Percentiles rank a stretch among this genome's conserved stretches.
Evolutionary conservation across 2,888 invertebrate genomes (phyloP).

Genomic region (Eueremaeus valkanovi): DNA sequence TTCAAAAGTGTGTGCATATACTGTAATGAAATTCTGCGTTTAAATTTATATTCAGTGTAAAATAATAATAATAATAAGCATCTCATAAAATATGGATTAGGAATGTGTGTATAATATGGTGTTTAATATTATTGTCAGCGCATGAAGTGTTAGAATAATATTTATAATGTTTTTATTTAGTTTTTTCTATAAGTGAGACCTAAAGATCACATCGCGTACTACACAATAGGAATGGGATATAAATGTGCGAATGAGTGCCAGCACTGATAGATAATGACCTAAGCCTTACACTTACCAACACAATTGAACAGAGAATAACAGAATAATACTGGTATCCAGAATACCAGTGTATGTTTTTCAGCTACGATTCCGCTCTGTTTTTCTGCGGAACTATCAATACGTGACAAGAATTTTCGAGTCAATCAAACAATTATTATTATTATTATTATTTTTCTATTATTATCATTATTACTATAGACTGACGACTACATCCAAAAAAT

Average conservation of each 20-base stretch:
- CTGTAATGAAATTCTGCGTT: no score
- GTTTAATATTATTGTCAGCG: no score
- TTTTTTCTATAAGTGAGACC: not conserved
- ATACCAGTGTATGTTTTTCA: not conserved
- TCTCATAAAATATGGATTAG: no score
- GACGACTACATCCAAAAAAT: not conserved
- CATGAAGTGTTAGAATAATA: no score
- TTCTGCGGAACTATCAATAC: not conserved
- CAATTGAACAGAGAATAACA: no score
- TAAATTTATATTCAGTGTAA: no score
- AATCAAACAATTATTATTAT: slow-evolving; percentile 28
- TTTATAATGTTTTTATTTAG: not conserved
- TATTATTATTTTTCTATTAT: no score
- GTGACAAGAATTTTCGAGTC: slow-evolving; percentile 23
- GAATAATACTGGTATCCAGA: no score
- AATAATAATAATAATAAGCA: no score
- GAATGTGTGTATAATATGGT: no score
- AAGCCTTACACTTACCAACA: no score
- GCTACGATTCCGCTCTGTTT: not conserved
- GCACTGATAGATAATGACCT: slow-evolving; percentile 3
- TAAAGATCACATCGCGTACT: not conserved
- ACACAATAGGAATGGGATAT: not conserved
- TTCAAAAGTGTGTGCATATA: no score
- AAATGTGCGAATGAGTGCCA: not conserved
- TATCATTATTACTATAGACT: not conserved